These are phyloP conservation scores for Hemicrepidius hirtus DNA, from an alignment of 2,888 invertebrate genomes.

Conservation along the genomic window DNA sequence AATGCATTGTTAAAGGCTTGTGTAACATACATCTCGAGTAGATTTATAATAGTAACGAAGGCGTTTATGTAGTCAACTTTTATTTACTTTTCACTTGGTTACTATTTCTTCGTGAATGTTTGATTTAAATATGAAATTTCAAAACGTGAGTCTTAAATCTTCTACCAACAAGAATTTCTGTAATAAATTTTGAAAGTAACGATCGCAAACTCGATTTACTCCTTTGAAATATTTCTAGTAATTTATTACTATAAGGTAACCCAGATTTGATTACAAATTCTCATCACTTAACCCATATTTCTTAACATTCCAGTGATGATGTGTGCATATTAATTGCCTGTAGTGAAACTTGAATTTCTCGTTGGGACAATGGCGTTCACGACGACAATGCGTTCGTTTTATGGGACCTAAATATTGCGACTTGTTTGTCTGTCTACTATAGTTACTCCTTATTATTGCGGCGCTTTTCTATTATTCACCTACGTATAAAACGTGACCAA, in stretches of 20 bases:
- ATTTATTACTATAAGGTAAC: background rate
- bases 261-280: conserved; percentile 12
- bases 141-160: background rate
- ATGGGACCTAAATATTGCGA: conserved; percentile 18
- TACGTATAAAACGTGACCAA: conserved; percentile 39
- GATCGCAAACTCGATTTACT: no score
- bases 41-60: conserved; percentile 14
- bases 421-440: background rate
- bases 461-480: conserved; percentile 27
- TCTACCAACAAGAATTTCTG: background rate
- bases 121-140: background rate
- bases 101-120: background rate
- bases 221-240: no score
- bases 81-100: background rate
- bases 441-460: background rate
- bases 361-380: background rate
- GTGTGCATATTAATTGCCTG: background rate
- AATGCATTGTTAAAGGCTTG: conserved; percentile 18
- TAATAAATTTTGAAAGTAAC: background rate
- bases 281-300: conserved; percentile 8
- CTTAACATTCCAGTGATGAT: conserved; percentile 6
- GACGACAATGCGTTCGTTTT: background rate
- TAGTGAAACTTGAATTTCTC: background rate
- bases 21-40: conserved; percentile 3
- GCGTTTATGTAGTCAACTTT: conserved; percentile 10